Base-by-base conservation (phyloP, 2,797 vertebrate genomes). In the Micrastur ruficollis region DNA sequence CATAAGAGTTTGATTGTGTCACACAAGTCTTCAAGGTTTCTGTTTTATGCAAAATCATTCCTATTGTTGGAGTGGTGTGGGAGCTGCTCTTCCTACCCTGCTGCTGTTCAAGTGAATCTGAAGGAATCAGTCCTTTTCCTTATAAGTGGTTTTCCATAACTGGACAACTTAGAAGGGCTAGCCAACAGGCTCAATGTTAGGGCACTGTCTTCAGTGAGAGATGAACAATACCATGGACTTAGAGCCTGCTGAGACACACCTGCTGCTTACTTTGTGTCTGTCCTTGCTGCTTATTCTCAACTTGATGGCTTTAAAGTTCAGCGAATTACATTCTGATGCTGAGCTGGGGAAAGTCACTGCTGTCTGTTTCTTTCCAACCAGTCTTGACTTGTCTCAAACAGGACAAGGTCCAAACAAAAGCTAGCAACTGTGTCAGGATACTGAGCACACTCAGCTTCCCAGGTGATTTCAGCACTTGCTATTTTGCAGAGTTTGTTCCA, bases 161-260 rank as follows among this genome's bases (percentile, higher is more conserved):
- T 59, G 53, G 29, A 5, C 29, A 83, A 22, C 10, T 47, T 38
- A 42, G 27, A 72, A 72, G 14, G 29, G 11, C 6, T 12, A 83
- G 23, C 2, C 4, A 58, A 11, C 4, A 29, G 12, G 18, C 5
- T 84, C 13, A 25, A 2, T 32, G 5, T 12, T 53, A 23, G 29
- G 12, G 5, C 31, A 67, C 12, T 34, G 9, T 47, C 17, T 61
- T 72, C 67, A 65, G 13, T 40, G 11, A 56, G 14, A 80, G 16
- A 5, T 4, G 5, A 52, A 23, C 15, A 52, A 13, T 1, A 1
- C 4, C 8, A 12, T 8, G 29, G 42, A 81, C 27, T 3, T 3
- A 22, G 34, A 91, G 32, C 19, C 58, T 80, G 5, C 14, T 44
- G 22, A 27, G 16, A 22, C 17, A 21, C n/a, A 72, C 21, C 58